Evolutionary conservation across 2,113 vertebrate species (phyloP), one percentile per base, ranked within the genome.

Genomic region (Cacatua alba): DNA sequence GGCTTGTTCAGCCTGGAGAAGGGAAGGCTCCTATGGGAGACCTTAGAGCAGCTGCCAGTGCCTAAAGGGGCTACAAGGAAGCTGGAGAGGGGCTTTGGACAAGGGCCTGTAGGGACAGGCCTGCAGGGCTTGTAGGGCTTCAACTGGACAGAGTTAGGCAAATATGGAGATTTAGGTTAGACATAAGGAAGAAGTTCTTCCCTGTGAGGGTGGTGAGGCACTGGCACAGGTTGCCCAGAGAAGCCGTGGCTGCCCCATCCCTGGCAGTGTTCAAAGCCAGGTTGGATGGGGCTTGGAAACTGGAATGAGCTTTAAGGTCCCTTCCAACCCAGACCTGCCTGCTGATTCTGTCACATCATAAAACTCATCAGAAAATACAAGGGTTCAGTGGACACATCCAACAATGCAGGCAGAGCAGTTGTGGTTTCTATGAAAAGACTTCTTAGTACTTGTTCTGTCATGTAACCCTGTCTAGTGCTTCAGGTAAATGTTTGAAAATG

Each of bases 401-500:
- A 23, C n/a, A 90, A 57, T 55, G 8, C 18, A 71, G 39, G 7
- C 25, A 46, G 5, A 78, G 15, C 3, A 39, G 16, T 16, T 16
- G 8, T 84, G 31, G 25, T 67, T 88, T 90, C 41, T 41, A 37
- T 59, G 39, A 65, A 64, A 80, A 26, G 11, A 60, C 26, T 68
- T 79, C 53, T 70, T 44, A 75, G 14, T 60, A 19, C 4, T 85
- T 65, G 18, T 69, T 85, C 59, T 29, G 16, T 62, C 84, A 87
- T 17, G 19, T 82, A 57, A 60, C 28, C 71, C 13, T 39, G 24
- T 44, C 7, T 24, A 62, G 28, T 25, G 7, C 25, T 77, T 81
- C 26, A 85, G 62, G 94, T 93, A 80, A 89, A 62, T 62, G 25
- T 55, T 53, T 81, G 74, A 90, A 94, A 85, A 89, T 75, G 9